These are phyloP conservation scores for Bombus confusus DNA, from an alignment of 1,140 invertebrate genomes.

Conservation along the genomic window DNA sequence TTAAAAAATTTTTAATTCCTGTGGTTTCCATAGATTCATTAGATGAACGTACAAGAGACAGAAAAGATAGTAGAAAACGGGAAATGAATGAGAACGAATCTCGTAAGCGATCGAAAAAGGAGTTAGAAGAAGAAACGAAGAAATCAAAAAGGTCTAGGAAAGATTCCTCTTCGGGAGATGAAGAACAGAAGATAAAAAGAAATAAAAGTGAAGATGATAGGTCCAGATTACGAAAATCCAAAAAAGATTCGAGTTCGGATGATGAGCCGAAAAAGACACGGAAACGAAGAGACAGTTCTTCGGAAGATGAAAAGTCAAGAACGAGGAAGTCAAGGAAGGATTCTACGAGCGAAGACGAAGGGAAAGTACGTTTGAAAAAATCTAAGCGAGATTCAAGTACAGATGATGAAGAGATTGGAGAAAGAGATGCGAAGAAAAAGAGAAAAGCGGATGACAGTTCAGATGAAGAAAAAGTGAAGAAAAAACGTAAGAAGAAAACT, in stretches of 20 bases:
- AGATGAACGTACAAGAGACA: slow-evolving; percentile 76
- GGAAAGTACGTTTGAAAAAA: slow-evolving; percentile 74
- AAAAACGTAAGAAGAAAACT: slow-evolving; percentile 87
- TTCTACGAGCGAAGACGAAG: slow-evolving; percentile 79
- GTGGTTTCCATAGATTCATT: slow-evolving; percentile 61
- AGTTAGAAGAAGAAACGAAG: slow-evolving; percentile 80
- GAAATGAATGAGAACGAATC: slow-evolving; percentile 80
- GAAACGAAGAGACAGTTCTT: slow-evolving; percentile 79
- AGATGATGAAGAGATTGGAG: slow-evolving; percentile 82
- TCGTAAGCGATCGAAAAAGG: slow-evolving; percentile 79
- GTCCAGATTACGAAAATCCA: slow-evolving; percentile 82
- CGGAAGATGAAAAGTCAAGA: slow-evolving; percentile 79
- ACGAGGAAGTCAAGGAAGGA: slow-evolving; percentile 83
- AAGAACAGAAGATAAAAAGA: slow-evolving; percentile 85
- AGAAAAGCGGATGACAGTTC: slow-evolving; percentile 85
- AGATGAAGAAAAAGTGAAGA: slow-evolving; percentile 86
- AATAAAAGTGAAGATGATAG: slow-evolving; percentile 82
- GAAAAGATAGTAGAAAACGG: slow-evolving; percentile 78
- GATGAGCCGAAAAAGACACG: slow-evolving; percentile 81
- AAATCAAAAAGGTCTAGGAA: slow-evolving; percentile 83
- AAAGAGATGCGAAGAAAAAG: slow-evolving; percentile 81
- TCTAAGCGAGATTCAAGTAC: slow-evolving; percentile 78
- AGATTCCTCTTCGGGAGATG: slow-evolving; percentile 86
- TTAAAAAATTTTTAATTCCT: background rate
- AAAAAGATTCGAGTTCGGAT: slow-evolving; percentile 84